phyloP scores from a whole-genome alignment of 2,113 vertebrate species.

The Donacobius atricapilla region DNA sequence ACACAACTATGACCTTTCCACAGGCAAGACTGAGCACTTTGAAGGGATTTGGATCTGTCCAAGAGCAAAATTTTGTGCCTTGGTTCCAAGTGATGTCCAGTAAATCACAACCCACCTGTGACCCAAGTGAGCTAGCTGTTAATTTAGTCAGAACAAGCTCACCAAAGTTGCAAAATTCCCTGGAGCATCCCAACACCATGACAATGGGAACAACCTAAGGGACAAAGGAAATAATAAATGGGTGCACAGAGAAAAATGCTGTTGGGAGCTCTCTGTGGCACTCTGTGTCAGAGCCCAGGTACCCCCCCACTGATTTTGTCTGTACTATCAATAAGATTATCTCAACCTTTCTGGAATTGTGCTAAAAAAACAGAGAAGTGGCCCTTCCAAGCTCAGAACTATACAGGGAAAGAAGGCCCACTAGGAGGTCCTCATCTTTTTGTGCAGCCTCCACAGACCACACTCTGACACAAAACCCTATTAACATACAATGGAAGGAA shows the following conservation, averaged over 20 bases:
- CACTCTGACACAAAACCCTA: background rate
- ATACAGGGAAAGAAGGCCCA: background rate
- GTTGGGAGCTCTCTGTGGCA: background rate
- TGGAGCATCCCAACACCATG: background rate
- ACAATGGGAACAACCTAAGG: background rate
- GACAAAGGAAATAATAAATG: background rate
- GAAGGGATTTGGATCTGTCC: background rate
- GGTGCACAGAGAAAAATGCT: background rate
- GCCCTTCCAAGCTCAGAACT: background rate
- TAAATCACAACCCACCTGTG: background rate
- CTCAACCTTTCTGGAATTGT: background rate
- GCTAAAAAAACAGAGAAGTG: background rate
- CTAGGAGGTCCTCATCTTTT: background rate
- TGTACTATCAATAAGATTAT: background rate
- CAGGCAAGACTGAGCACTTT: rapidly evolving
- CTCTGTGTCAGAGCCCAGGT: background rate
- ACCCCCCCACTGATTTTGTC: background rate
- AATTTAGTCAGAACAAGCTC: background rate
- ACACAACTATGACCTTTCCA: background rate
- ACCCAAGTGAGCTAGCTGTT: background rate
- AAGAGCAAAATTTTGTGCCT: background rate
- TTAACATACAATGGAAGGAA: background rate
- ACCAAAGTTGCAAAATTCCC: background rate
- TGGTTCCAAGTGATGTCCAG: background rate
- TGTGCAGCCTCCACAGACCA: background rate